phyloP scores from a whole-genome alignment of 2,797 vertebrate genomes.

The Malacoraja senta region DNA sequence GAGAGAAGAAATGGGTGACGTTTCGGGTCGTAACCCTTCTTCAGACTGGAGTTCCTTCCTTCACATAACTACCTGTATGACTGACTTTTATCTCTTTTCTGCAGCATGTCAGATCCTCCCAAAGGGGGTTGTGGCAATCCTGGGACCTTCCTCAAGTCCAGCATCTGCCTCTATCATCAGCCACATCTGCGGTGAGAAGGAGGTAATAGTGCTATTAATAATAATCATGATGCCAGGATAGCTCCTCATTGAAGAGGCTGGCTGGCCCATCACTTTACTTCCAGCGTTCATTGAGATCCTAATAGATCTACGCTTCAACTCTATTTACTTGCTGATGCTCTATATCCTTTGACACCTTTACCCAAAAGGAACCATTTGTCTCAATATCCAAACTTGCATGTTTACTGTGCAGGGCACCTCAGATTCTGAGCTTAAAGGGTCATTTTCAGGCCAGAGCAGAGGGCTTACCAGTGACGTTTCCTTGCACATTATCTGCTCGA shows the following conservation, averaged over 20 bases:
- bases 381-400: not conserved
- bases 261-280: not conserved
- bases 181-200: slow-evolving; percentile 98
- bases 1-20: no score
- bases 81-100: slow-evolving; percentile 31
- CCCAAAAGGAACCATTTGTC: not conserved
- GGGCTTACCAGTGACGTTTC: no score
- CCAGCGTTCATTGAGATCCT: not conserved
- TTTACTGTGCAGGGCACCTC: no score
- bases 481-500: no score
- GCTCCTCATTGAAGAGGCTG: not conserved
- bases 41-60: no score
- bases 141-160: slow-evolving; percentile 90
- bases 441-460: no score
- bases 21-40: no score
- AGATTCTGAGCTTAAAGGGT: no score
- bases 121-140: slow-evolving; percentile 90
- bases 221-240: not conserved
- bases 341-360: not conserved
- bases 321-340: not conserved
- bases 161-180: slow-evolving; percentile 98
- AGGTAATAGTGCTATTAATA: slow-evolving; percentile 62
- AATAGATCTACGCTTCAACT: not conserved
- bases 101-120: slow-evolving; percentile 98
- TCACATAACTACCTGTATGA: no score